Percentiles rank a stretch among this genome's conserved stretches.
Evolutionary conservation across 2,113 vertebrate genomes (phyloP).

Genomic region (Hypanus sabinus): DNA sequence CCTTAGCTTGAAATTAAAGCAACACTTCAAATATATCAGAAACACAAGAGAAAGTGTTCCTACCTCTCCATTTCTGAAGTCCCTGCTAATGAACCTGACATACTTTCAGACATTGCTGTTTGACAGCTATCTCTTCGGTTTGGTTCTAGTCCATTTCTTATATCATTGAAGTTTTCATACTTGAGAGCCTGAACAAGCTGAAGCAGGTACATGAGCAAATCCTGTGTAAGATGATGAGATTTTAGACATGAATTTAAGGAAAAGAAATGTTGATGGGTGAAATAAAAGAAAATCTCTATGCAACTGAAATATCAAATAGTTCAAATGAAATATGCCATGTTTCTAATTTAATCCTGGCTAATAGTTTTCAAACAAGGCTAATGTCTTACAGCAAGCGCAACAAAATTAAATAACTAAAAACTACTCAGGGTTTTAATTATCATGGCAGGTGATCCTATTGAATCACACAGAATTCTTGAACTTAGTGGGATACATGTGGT

Average conservation of each 20-base stretch:
- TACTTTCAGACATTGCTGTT: constrained; percentile 70
- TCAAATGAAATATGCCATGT: not conserved
- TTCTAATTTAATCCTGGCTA: not conserved
- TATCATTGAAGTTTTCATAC: constrained; percentile 93
- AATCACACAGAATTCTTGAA: too few relatives aligned
- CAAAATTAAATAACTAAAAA: too few relatives aligned
- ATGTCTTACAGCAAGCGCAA: not conserved
- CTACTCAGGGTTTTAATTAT: too few relatives aligned
- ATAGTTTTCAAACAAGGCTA: not conserved
- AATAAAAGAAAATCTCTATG: not conserved
- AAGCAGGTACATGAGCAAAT: constrained; percentile 93
- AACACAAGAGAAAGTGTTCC: constrained; percentile 36
- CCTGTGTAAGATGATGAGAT: constrained; percentile 53
- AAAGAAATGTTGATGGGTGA: not conserved
- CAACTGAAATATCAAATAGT: not conserved
- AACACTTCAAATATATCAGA: not conserved
- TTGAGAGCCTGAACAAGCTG: constrained; percentile 94
- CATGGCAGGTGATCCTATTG: too few relatives aligned
- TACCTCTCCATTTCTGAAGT: constrained; percentile 78
- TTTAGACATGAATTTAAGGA: not conserved
- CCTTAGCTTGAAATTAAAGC: not conserved
- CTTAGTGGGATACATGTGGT: too few relatives aligned
- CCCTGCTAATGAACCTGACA: constrained; percentile 52
- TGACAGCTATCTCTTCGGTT: constrained; percentile 79
- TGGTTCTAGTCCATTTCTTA: constrained; percentile 84